A percentile compares a stretch with the other conserved stretches of the same genome.
Evolutionary conservation across 1,140 invertebrate genomes (phyloP).

Genomic region (Leptinotarsa texana): DNA sequence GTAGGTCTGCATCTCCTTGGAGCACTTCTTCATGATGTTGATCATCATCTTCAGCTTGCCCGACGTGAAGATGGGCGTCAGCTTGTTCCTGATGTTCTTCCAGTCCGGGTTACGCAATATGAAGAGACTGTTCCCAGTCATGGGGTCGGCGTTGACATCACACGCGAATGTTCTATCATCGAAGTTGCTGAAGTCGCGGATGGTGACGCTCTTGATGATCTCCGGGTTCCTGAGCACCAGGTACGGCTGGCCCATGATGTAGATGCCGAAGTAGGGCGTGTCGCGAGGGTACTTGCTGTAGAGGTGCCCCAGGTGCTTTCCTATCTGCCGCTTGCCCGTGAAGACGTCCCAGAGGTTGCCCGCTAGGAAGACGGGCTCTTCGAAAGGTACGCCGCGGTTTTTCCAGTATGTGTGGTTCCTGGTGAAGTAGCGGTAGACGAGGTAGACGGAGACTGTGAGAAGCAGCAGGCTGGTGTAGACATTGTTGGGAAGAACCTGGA

Average conservation of each 20-base stretch:
- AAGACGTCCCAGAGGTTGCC: constrained; percentile 54
- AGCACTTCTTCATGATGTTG: constrained; percentile 40
- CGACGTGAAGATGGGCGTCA: constrained; percentile 44
- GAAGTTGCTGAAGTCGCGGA: constrained; percentile 61
- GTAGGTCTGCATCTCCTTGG: constrained; percentile 35
- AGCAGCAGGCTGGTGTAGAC: constrained; percentile 14
- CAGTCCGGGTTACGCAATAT: constrained; percentile 43
- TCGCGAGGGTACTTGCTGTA: constrained; percentile 46
- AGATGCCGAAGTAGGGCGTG: constrained; percentile 55
- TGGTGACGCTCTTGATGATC: constrained; percentile 57
- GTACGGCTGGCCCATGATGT: constrained; percentile 53
- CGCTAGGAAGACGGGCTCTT: constrained; percentile 47
- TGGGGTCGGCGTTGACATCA: constrained; percentile 51
- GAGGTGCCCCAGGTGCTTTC: constrained; percentile 39
- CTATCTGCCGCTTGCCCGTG: constrained; percentile 49
- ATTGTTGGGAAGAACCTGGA: background rate
- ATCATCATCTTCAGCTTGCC: constrained; percentile 46
- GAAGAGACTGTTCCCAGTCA: constrained; percentile 47
- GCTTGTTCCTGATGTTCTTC: constrained; percentile 41
- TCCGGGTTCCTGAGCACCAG: constrained; percentile 57
- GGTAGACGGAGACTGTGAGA: constrained; percentile 8
- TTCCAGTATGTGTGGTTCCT: constrained; percentile 51
- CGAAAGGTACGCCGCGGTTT: constrained; percentile 46
- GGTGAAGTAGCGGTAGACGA: constrained; percentile 30
- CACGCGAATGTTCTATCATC: constrained; percentile 48